Evolutionary conservation across 2,888 invertebrate species (phyloP), one percentile per base, ranked within the genome.

Genomic region (Busseola fusca): DNA sequence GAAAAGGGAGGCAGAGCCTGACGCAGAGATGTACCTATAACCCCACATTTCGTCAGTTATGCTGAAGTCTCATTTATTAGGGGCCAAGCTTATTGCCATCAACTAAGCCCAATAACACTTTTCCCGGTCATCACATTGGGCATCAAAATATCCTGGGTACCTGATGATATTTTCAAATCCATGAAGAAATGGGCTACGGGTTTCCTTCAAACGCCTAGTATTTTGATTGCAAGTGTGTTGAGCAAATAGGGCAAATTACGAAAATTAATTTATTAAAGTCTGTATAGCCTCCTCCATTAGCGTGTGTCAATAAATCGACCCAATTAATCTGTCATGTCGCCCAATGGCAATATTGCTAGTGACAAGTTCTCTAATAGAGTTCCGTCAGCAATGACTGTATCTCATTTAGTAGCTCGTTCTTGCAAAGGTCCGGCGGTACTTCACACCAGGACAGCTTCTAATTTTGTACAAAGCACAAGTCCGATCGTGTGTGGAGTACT

Each of bases 301-400:
- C 12, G 6, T n/a, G 18, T 6, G 54, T 30, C 25, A 30, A 64
- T 72, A 64, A 40, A 25, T 34, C 25, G 68, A 42, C 42, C 30
- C 21, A 54, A 77, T 70, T 70, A 48, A 77, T 45, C 40, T 74
- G 73, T 54, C 73, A 16, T 34, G 77, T 40, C 27, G 18, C 37
- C 21, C 34, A 59, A 60, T 77, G 30, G 12, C 45, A 45, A 48
- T 21, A 21, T 59, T 70, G 77, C 21, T 1, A 5, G 14, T 40
- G 77, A 76, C 58, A 30, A 21, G 56, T 30, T 56, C 21, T 18
- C 30, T 18, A 56, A 56, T 21, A 30, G 56, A 56, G 10, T 10
- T 56, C 56, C 18, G 30, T 30, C 30, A 30, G 21, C 30, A 12
- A 1, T 10, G 56, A 30, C 21, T 21, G 56, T 10, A 4, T 30